Percentiles rank a stretch among this genome's conserved stretches.
Conservation (phyloP, 2,888 invertebrate species). For the Cataglyphis livida region DNA sequence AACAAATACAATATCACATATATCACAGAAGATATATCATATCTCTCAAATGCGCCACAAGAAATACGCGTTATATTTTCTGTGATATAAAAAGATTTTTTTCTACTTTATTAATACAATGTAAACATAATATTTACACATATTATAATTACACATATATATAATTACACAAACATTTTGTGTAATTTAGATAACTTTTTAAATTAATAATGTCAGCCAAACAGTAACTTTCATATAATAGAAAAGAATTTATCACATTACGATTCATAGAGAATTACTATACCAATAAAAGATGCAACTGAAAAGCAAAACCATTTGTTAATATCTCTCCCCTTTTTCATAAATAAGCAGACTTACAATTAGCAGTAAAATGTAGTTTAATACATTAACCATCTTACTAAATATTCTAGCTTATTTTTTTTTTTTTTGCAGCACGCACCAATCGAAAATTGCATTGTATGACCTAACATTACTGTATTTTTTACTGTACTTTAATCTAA, state of each 20-base stretch:
- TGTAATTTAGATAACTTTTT: background rate
- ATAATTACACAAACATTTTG: background rate
- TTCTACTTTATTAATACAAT: background rate
- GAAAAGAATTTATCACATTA: background rate
- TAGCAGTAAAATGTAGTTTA: constrained; percentile 10
- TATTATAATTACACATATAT: background rate
- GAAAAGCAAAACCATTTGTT: constrained; percentile 17
- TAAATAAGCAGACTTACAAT: constrained; percentile 2
- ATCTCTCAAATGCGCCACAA: background rate
- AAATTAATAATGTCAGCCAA: background rate
- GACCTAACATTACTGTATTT: background rate
- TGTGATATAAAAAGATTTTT: background rate
- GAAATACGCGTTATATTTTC: background rate
- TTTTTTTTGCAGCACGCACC: background rate
- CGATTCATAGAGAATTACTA: background rate
- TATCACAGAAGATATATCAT: background rate
- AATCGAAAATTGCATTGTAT: background rate
- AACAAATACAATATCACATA: background rate
- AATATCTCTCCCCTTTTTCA: constrained; percentile 14
- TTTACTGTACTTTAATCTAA: background rate
- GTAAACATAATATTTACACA: background rate
- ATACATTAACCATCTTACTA: background rate
- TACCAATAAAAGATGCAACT: constrained; percentile 13
- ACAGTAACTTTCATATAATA: background rate
- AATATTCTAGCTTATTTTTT: background rate